Evolutionary conservation across 2,888 invertebrate genomes (phyloP), one percentile per base, ranked within the genome.

Genomic region (Gnatocerus cornutus): DNA sequence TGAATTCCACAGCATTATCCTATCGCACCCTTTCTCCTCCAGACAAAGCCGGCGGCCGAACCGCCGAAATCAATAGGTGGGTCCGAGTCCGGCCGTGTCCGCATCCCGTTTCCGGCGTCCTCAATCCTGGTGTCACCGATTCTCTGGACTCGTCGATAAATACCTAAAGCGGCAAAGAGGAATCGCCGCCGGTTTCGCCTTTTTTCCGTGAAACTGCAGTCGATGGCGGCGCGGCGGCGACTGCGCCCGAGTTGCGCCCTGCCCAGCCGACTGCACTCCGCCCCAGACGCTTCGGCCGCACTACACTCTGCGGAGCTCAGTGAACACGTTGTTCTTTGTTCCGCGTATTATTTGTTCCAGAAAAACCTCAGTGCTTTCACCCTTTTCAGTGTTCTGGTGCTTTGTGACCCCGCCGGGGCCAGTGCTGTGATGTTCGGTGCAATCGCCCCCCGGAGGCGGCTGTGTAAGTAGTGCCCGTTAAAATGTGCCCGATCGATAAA

Each of bases 171-270:
- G 61, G 52, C 53, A 33, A 50, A 39, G 63, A 41, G 63, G 29
- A 21, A 52, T 63, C 43, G 39, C 50, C 48, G 14, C 8, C 21
- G 21, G 21, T 46, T 59, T 46, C 16, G 27, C 7, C 46, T 62
- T 63, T 63, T 63, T 63, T 53, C 43, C 16, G 37, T 61, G 61
- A 53, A 69, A 48, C 63, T 63, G 61, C 58, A 61, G 65, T 58
- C 64, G 70, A 64, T 56, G 56, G 56, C 50, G 56, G 55, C 30
- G 53, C 39, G 56, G 56, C 58, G 52, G 77, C 77, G 78, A 73
- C 77, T 77, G 79, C 79, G 78, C 79, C 73, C 76, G 72, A 73
- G 74, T 71, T 65, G 58, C 69, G 84, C 85, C 85, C 85, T 83
- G 79, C 79, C 78, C 79, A 76, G 77, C 77, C 79, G 76, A 81